Evolutionary conservation across 2,797 vertebrate species (phyloP).

Genomic region (Falco naumanni): DNA sequence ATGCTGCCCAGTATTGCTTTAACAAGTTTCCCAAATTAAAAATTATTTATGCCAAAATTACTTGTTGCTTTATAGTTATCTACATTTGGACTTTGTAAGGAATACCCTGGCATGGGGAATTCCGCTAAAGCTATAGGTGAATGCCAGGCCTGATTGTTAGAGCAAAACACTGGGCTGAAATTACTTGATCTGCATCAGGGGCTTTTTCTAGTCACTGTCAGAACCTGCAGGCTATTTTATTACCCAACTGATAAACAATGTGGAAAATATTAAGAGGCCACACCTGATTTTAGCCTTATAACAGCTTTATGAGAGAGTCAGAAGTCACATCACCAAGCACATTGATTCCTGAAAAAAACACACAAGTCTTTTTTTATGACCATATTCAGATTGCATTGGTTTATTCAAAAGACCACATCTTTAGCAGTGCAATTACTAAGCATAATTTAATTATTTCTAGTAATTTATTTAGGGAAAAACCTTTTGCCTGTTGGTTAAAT

Average conservation of each 20-base stretch:
- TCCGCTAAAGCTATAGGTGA: neutral
- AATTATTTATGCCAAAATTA: neutral
- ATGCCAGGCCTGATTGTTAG: neutral
- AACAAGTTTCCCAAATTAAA: neutral
- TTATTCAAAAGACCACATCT: neutral
- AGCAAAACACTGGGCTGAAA: neutral
- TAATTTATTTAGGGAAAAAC: neutral
- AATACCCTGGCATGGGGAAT: neutral
- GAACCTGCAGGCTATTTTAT: neutral
- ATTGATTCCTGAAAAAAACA: neutral
- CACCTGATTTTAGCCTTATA: neutral
- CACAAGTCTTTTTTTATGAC: neutral
- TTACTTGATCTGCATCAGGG: neutral
- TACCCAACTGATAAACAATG: neutral
- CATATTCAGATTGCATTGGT: neutral
- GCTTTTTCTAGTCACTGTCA: neutral
- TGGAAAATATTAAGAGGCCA: neutral
- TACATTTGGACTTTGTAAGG: neutral
- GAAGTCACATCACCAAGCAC: neutral
- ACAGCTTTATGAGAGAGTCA: neutral
- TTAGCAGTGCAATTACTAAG: neutral
- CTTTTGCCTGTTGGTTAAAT: neutral
- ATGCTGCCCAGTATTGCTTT: neutral
- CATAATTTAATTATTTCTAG: neutral
- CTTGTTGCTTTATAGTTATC: neutral